Percentiles rank a stretch among this genome's conserved stretches.
Evolutionary conservation across 1,140 invertebrate genomes (phyloP).

Genomic region (Phocides pigmalion): DNA sequence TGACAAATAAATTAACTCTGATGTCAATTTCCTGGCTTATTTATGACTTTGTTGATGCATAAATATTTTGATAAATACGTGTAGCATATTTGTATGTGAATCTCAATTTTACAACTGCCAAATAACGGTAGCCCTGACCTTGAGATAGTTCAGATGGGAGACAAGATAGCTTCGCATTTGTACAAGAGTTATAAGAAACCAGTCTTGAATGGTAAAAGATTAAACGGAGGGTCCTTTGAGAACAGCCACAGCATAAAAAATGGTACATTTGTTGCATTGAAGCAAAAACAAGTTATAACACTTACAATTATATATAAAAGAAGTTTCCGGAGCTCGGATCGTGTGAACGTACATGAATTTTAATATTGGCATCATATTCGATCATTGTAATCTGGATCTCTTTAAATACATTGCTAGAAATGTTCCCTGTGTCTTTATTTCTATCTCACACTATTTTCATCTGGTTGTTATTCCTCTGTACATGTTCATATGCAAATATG

Average conservation of each 20-base stretch:
- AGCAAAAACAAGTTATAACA: conserved; percentile 39
- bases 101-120: not conserved
- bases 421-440: too few species aligned
- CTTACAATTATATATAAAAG: conserved; percentile 44
- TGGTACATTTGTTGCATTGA: conserved; percentile 10
- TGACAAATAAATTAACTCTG: too few species aligned
- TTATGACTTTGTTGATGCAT: too few species aligned
- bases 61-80: too few species aligned
- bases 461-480: too few species aligned
- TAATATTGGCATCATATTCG: not conserved
- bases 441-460: too few species aligned
- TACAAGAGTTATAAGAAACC: not conserved
- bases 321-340: conserved; percentile 27
- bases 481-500: too few species aligned
- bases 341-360: conserved; percentile 19
- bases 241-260: conserved; percentile 37
- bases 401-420: conserved; percentile 1
- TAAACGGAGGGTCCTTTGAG: not conserved
- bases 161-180: not conserved
- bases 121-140: not conserved
- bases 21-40: too few species aligned
- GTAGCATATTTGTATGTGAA: too few species aligned
- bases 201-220: not conserved
- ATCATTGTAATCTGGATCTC: not conserved
- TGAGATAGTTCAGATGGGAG: not conserved